Base-by-base conservation (phyloP, 1,140 invertebrate genomes). In the Zaprionus gabonicus region DNA sequence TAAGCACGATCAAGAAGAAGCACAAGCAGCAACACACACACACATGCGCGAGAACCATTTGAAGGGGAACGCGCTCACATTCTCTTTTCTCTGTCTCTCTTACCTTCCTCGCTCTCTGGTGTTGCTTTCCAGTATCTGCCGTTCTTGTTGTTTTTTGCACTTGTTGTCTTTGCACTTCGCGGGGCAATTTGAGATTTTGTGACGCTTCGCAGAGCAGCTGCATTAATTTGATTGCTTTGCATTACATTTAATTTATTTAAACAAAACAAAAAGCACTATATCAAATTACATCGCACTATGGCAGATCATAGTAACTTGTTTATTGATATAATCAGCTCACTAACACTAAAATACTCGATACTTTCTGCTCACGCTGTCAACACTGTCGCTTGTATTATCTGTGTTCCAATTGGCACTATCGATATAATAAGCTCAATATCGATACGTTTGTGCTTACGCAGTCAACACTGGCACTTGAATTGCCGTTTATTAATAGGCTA, bases 121-220 rank as follows among this genome's bases (percentile, higher is more conserved):
- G 46, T 55, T 44, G 59, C 27, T 17, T 49, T 7, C 9, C 71
- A 46, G 41, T 62, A 49, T 36, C 68, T 59, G 73, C 62, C 38
- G 57, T 67, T 34, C 13, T 51, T 23, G 2, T 23, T 46, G 5
- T 44, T 71, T 71, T 76, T 71, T 70, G 57, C 59, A 68, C 66
- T 27, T 60, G 65, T 71, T 76, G 59, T 72, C 62, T 41, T 13
- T 60, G 41, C 41, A 46, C 17, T 65, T 51, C 55, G 44, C 63
- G 69, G 12, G 55, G 69, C 69, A 76, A 72, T 63, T 72, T 72
- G 49, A 67, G 36, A 66, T 72, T 72, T 72, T 71, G 55, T 53
- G 31, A 28, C 44, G 69, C 69, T 56, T 56, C 55, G 56, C 69
- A 57, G n/a, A 10, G 28, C 46, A 66, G 72, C 60, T 72, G 69